Evolutionary conservation across 2,797 vertebrate genomes (phyloP), one percentile per base, ranked within the genome.

Genomic region (Lindbergichthys nudifrons): DNA sequence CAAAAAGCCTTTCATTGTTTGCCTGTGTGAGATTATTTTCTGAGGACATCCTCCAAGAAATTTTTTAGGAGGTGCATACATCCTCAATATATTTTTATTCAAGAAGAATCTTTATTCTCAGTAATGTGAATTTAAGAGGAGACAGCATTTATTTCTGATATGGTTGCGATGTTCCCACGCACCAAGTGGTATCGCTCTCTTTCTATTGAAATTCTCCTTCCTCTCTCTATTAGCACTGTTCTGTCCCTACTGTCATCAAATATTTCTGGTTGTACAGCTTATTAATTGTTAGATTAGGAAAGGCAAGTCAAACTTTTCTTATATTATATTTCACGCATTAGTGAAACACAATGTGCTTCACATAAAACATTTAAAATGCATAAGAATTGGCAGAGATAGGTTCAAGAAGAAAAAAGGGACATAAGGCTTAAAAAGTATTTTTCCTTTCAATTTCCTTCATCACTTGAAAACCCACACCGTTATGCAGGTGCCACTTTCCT

Each of bases 301-400:
- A 62, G 56, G 52, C 50, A 45, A 74, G 65, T 65, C 73, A 51
- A 59, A 77, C 57, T 69, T 81, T 84, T 60, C 41, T 46, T 1
- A 54, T 23, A 57, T 45, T 56, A 42, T 67, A 77, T 85, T 87
- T 82, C 73, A 86, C 52, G 73, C 70, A 59, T 79, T 73, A 75
- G 36, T 4, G 62, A 46, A 79, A 70, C 64, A 66, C 76, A 71
- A 59, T 65, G 66, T 50, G 61, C 61, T 52, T 51, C 26, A 47
- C n/a, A 45, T 13, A 51, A 66, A 75, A 74, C 32, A 68, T 62
- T 84, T 81, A 50, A 78, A 79, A 79, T 74, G 65, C 67, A 65
- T 43, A 81, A 5, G 30, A 77, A 70, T 39, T 39, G 51, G n/a
- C 26, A 42, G 43, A 57, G 53, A 75, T 56, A 65, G n/a, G 30